Percentiles rank a stretch among this genome's conserved stretches.
Conservation (phyloP, 2,888 invertebrate genomes). For the Rugalucina vietnamica region DNA sequence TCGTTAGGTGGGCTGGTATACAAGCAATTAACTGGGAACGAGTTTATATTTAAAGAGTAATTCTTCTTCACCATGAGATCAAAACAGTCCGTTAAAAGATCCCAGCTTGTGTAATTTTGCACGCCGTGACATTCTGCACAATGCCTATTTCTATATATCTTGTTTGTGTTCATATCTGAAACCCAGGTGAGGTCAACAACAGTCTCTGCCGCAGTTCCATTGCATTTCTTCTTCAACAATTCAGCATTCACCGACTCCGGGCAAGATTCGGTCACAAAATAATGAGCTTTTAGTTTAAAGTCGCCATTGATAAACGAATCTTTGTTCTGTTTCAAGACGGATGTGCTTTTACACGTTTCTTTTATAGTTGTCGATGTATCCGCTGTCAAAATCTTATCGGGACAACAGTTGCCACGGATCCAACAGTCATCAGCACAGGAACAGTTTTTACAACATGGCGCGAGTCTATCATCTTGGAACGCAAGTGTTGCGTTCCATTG, state of each 20-base stretch:
- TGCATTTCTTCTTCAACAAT: neutral
- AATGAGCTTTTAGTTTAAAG: neutral
- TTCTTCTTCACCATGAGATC: neutral
- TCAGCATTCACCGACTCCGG: neutral
- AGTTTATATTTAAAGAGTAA: neutral
- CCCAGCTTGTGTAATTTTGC: neutral
- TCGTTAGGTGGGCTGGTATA: neutral
- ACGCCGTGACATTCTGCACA: neutral
- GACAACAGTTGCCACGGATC: neutral
- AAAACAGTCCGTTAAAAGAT: neutral
- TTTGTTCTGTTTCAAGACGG: neutral
- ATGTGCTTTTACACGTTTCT: neutral
- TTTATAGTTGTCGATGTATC: neutral
- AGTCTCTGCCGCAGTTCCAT: neutral
- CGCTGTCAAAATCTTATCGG: too few relatives aligned
- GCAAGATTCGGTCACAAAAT: neutral
- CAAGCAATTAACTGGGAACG: neutral
- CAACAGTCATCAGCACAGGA: neutral
- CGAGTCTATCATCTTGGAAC: too few relatives aligned
- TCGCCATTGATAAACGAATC: neutral
- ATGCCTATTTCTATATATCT: neutral
- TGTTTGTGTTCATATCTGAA: neutral
- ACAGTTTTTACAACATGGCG: neutral
- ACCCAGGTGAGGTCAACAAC: neutral
- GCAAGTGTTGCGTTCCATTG: too few relatives aligned